phyloP scores from a whole-genome alignment of 2,113 vertebrate species.

The Steatornis caripensis region DNA sequence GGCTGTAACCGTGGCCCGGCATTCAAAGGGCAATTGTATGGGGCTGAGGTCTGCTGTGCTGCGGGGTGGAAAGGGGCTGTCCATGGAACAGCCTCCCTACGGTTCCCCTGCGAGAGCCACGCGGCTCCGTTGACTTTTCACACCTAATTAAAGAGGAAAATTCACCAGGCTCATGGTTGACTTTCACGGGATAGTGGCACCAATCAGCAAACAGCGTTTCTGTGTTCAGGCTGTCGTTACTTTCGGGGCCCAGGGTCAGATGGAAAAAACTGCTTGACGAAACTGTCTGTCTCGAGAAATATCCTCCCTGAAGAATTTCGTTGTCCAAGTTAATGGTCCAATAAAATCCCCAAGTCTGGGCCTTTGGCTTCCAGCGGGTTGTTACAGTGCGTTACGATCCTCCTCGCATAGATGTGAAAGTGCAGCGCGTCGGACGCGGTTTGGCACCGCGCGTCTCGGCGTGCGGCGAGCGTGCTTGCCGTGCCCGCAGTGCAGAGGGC shows the following conservation, averaged over 20 bases:
- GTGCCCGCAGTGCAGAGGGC: fast-evolving
- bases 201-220: background rate
- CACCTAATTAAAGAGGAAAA: slow-evolving; percentile 53
- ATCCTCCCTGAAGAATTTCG: slow-evolving; percentile 10
- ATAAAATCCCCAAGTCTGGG: background rate
- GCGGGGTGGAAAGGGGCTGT: background rate
- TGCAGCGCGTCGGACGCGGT: fast-evolving
- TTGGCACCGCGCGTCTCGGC: background rate
- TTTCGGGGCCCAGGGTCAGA: background rate
- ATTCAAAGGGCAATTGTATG: background rate
- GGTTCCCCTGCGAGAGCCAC: background rate
- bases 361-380: background rate
- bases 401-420: background rate
- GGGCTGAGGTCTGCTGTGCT: background rate
- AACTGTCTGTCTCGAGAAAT: slow-evolving; percentile 1
- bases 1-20: background rate
- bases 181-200: background rate
- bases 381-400: fast-evolving
- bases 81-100: background rate
- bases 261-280: background rate
- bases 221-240: background rate
- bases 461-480: fast-evolving
- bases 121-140: slow-evolving; percentile 30
- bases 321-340: background rate
- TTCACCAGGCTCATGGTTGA: background rate